Evolutionary conservation across 2,888 invertebrate species (phyloP), one percentile per base, ranked within the genome.

Genomic region (Zygaena filipendulae): DNA sequence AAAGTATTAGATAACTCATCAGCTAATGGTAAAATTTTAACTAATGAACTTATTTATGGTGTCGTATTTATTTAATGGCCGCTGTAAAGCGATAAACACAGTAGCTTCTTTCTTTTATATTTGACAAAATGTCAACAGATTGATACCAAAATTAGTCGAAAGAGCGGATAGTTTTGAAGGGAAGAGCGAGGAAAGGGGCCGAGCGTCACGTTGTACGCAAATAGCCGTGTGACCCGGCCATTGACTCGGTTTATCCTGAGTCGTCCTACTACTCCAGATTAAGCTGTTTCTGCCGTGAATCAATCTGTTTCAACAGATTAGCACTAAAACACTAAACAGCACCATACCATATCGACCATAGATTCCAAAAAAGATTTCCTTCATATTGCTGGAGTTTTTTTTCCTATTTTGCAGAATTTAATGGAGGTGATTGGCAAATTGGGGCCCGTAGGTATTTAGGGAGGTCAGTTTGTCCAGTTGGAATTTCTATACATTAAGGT

Each of bases 181-280:
- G 58, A 59, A 54, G 58, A 56, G 58, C 60, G 61, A 57, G 59
- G 59, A 59, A 53, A 53, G 57, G 66, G 61, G 61, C 56, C 58
- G 46, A n/a, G n/a, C n/a, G n/a, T n/a, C n/a, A n/a, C n/a, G n/a
- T n/a, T n/a, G n/a, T 48, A 70, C 72, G 59, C 61, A 79, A 77
- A 79, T 77, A 77, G 69, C 68, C 55, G 54, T 58, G 64, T 75
- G 77, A 77, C 77, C 77, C 79, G 79, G 79, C 74, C 79, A 62
- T 77, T 77, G 79, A 79, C 77, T 77, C 68, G 69, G 66, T 68
- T 74, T 70, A 68, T 74, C 75, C 77, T 77, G 74, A 79, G 69
- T 75, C 74, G 77, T 66, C 74, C 77, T 61, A 79, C 77, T 79
- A 77, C 70, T 79, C 77, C 63, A 77, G 56, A 71, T 79, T 62